phyloP scores from a whole-genome alignment of 2,113 vertebrate genomes.

The Micromys minutus region DNA sequence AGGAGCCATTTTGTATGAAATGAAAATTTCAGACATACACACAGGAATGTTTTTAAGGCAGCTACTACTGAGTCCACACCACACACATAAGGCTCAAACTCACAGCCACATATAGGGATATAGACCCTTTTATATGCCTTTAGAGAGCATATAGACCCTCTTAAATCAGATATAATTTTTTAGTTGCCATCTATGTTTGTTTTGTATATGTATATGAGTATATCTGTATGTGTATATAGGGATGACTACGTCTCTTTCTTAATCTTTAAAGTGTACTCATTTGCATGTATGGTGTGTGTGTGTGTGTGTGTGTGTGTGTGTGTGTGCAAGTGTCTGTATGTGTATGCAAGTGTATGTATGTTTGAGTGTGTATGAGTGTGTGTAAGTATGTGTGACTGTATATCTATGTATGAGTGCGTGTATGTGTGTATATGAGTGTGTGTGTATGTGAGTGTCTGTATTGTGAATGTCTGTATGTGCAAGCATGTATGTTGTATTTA shows the following conservation, averaged over 20 bases:
- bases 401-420: no score
- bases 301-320: neutral
- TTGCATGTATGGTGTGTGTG: neutral
- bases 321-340: no score
- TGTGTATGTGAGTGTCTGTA: no score
- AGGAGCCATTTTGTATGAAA: constrained; percentile 1
- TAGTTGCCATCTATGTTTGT: neutral
- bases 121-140: neutral
- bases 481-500: no score
- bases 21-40: constrained; percentile 27
- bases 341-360: no score
- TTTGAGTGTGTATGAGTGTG: no score
- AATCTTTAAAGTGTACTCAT: neutral
- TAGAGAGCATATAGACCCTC: neutral
- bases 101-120: neutral
- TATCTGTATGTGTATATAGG: neutral
- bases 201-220: neutral
- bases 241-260: neutral
- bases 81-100: neutral
- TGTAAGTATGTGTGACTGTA: no score
- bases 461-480: no score
- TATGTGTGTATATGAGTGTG: no score
- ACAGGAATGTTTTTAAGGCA: neutral
- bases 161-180: neutral
- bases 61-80: neutral